These are phyloP conservation scores for Melanostoma mellinum DNA, from an alignment of 2,888 invertebrate species.

Conservation along the genomic window DNA sequence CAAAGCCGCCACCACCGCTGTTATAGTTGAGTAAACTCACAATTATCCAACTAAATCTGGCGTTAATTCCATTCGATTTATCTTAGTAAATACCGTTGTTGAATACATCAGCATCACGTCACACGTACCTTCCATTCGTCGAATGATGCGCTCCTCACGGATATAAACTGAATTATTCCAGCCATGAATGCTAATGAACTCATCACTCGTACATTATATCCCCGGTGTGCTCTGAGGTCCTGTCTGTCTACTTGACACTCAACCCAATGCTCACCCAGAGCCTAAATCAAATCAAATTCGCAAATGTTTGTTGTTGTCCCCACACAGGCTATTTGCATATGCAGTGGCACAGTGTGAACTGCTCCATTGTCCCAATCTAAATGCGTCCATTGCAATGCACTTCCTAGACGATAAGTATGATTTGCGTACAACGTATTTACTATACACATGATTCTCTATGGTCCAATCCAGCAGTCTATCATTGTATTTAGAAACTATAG, in stretches of 20 bases:
- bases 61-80: constrained; percentile 70
- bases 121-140: constrained; percentile 4
- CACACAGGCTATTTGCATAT: constrained; percentile 4
- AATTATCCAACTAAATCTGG: constrained; percentile 62
- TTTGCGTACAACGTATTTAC: neutral
- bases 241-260: constrained; percentile 21
- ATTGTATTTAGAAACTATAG: too few species aligned
- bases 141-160: constrained; percentile 9
- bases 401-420: constrained; percentile 53
- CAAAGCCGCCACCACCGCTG: constrained; percentile 3
- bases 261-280: constrained; percentile 3
- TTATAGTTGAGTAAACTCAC: constrained; percentile 53
- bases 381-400: constrained; percentile 53
- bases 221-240: constrained; percentile 28
- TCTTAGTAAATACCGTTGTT: constrained; percentile 49
- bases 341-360: constrained; percentile 50
- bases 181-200: constrained; percentile 71
- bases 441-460: neutral
- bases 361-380: constrained; percentile 40
- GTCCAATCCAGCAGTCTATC: too few species aligned
- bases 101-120: constrained; percentile 6
- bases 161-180: constrained; percentile 59
- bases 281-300: constrained; percentile 57
- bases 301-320: constrained; percentile 52
- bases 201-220: constrained; percentile 46